Conservation (phyloP, 2,797 vertebrate species). For the Dermochelys coriacea region DNA sequence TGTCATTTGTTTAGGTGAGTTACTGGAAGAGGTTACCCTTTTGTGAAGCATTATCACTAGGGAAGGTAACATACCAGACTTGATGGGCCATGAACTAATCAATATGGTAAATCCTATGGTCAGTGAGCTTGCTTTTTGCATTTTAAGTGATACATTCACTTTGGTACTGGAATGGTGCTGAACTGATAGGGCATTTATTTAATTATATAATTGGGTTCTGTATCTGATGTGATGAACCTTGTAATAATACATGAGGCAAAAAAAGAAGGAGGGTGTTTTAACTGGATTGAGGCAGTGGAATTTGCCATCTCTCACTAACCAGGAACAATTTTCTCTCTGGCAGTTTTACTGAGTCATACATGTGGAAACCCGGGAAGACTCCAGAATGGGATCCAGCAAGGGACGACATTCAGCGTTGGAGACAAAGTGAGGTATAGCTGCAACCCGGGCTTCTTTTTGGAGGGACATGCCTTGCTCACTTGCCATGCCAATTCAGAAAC, state of each 20-base stretch:
- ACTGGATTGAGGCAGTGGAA: background rate
- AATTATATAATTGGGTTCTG: background rate
- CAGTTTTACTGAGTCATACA: slow-evolving; percentile 96
- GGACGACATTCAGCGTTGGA: slow-evolving; percentile 94
- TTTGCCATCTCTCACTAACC: slow-evolving; percentile 8
- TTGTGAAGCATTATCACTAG: background rate
- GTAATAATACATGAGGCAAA: fast-evolving
- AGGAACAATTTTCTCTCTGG: background rate
- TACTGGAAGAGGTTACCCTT: background rate
- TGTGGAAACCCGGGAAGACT: slow-evolving; percentile 96
- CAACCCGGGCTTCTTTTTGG: slow-evolving; percentile 92
- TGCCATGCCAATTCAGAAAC: slow-evolving; percentile 90
- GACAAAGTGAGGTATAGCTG: slow-evolving; percentile 98
- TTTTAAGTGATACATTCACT: fast-evolving
- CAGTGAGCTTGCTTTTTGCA: fast-evolving
- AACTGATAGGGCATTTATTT: fast-evolving
- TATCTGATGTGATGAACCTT: background rate
- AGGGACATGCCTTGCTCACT: slow-evolving; percentile 95
- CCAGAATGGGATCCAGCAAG: slow-evolving; percentile 94
- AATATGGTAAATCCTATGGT: fast-evolving
- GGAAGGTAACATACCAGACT: fast-evolving
- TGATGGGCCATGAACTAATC: fast-evolving
- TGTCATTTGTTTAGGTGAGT: background rate
- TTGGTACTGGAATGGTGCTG: background rate
- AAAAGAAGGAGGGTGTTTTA: background rate